Percentiles rank a stretch among this genome's conserved stretches.
Conservation (phyloP, 35 echinoderm and acorn worm genomes). For the Patiria miniata region DNA sequence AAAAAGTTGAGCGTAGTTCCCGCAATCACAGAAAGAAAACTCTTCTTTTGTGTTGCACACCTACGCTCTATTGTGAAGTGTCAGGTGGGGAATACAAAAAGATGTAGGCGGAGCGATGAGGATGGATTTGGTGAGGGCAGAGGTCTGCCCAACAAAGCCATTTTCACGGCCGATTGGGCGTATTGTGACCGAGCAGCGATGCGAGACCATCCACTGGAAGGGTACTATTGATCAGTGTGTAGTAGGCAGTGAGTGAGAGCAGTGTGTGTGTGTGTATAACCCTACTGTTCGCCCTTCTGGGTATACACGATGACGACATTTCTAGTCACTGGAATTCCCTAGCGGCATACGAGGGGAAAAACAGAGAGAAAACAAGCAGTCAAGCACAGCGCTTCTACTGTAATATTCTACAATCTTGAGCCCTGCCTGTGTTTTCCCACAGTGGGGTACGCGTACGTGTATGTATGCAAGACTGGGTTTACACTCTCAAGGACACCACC, state of each 20-base stretch:
- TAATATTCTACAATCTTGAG: neutral
- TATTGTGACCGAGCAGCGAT: neutral
- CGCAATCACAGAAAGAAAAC: neutral
- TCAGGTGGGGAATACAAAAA: conserved; percentile 5
- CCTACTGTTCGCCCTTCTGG: neutral
- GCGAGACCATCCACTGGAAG: neutral
- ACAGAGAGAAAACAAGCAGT: neutral
- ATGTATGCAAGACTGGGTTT: neutral
- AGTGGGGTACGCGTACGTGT: too few species aligned
- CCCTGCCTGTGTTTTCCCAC: neutral
- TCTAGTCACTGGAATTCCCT: conserved; percentile 6
- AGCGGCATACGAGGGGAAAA: too few species aligned
- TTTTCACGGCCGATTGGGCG: conserved; percentile 6
- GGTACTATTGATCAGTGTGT: conserved; percentile 12
- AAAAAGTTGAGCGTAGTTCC: neutral
- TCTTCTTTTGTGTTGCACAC: neutral
- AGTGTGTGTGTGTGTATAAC: neutral
- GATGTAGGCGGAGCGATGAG: neutral
- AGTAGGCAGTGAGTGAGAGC: too few species aligned
- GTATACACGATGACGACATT: neutral
- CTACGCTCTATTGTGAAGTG: neutral
- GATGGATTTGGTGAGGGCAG: neutral
- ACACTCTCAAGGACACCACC: neutral
- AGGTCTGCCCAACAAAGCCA: conserved; percentile 8
- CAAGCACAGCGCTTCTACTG: neutral